Base-by-base conservation (phyloP, 2,113 vertebrate species). In the Pluvianellus socialis region DNA sequence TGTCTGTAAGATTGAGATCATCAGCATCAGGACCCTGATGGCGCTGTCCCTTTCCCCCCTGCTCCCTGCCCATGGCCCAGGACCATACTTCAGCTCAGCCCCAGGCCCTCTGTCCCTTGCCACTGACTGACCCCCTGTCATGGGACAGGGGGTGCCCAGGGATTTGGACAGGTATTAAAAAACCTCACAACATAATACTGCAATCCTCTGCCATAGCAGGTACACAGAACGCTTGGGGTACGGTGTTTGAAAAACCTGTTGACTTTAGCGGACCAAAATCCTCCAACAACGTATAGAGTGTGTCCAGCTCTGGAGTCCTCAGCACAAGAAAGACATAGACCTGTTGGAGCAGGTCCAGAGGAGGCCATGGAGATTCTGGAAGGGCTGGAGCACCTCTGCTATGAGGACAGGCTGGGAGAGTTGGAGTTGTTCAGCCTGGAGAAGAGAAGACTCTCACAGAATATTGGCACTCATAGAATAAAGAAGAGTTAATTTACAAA, bases 71-170 rank as follows among this genome's bases (percentile, higher is more conserved):
- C 8, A 4, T 40, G 21, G 12, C 19, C 30, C 17, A 53, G 47
- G 42, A n/a, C 38, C 7, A 33, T 9, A 26, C 45, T 65, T 42
- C 55, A 56, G 12, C 9, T 38, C 44, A 50, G 12, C 4, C n/a
- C 26, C 44, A 14, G 17, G 7, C 18, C 10, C 20, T 19, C 23
- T 16, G 63, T 49, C 7, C 2, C 27, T 75, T 35, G 74, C 33
- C 27, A 40, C 1, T 9, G 20, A 58, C 11, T 42, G 10, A 21
- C 38, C 38, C 8, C 12, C 2, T 0, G 2, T 1, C 7, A 5
- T 8, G 35, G n/a, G 12, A 40, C 11, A 45, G 7, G 8, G 0
- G 0, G 2, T 92, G 19, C 7, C 9, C 4, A 21, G 19, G 23
- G 12, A 35, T 65, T 70, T 50, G 32, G 67, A 49, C 6, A 66